These are phyloP conservation scores for Copsychus sechellarum DNA, from an alignment of 2,113 vertebrate genomes.

Conservation along the genomic window DNA sequence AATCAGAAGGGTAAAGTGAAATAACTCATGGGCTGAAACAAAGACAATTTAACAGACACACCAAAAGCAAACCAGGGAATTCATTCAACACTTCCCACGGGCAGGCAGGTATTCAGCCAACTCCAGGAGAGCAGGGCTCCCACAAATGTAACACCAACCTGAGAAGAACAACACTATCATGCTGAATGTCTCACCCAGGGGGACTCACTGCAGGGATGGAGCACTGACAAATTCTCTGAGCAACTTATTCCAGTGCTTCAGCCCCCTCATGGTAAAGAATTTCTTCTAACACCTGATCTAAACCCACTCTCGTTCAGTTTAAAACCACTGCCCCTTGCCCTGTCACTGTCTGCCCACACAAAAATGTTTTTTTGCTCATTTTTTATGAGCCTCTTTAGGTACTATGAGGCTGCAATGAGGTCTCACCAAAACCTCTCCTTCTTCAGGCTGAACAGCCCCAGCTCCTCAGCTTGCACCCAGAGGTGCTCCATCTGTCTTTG, in stretches of 20 bases:
- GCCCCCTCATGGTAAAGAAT: neutral
- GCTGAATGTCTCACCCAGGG: neutral
- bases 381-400: neutral
- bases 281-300: neutral
- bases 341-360: neutral
- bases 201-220: neutral
- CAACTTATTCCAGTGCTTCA: neutral
- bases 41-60: neutral
- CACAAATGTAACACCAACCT: neutral
- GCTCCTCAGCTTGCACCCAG: neutral
- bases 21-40: neutral
- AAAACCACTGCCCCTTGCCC: neutral
- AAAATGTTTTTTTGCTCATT: too few species aligned
- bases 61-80: neutral
- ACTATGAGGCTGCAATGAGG: neutral
- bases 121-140: neutral
- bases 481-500: neutral
- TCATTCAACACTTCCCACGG: rapidly evolving
- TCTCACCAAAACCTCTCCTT: neutral
- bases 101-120: neutral
- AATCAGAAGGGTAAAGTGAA: neutral
- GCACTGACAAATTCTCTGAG: neutral
- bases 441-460: neutral
- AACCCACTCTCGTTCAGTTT: neutral
- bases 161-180: neutral